Base-by-base conservation (phyloP, 2,797 vertebrate genomes). In the Sebastes wilsoni region DNA sequence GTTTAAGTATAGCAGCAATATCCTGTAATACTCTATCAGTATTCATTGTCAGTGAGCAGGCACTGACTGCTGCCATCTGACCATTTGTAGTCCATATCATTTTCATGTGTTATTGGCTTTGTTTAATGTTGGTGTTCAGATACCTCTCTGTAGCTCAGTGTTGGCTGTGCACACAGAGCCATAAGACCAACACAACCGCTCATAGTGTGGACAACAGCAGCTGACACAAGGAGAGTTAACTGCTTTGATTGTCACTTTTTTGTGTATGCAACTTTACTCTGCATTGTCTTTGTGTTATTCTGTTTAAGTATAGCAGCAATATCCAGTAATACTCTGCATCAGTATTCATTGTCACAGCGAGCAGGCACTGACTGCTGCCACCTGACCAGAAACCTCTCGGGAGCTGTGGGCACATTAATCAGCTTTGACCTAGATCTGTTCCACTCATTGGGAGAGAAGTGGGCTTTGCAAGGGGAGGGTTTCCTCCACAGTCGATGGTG, bases 391-490 rank as follows among this genome's bases (percentile, higher is more conserved):
- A 86, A 74, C 82, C 93, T 92, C 92, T 87, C 16, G 79, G 94
- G 91, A 91, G 87, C 91, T 89, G 87, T 88, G 89, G 92, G 82
- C 82, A 90, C 95, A 95, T 95, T 96, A 95, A 95, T 96, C 95
- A 95, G 95, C 92, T 92, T 90, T 95, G 95, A 96, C 95, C 94
- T 93, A 96, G 93, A 94, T 95, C 92, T 94, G 94, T 88, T 94
- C 86, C 85, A 85, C 88, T 91, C 90, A 82, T 71, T 89, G 88
- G 86, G 79, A 89, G 88, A 81, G 88, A 87, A 91, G 78, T 83
- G 87, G 91, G 89, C 79, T 88, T 46, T 70, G 86, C 70, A 55
- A 84, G 71, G 89, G 90, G 84, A 87, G 89, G 91, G 89, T 83
- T 94, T 93, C 89, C 90, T 90, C 87, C 84, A 78, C 65, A 84